Evolutionary conservation across 2,113 vertebrate species (phyloP).

Genomic region (Myodes glareolus): DNA sequence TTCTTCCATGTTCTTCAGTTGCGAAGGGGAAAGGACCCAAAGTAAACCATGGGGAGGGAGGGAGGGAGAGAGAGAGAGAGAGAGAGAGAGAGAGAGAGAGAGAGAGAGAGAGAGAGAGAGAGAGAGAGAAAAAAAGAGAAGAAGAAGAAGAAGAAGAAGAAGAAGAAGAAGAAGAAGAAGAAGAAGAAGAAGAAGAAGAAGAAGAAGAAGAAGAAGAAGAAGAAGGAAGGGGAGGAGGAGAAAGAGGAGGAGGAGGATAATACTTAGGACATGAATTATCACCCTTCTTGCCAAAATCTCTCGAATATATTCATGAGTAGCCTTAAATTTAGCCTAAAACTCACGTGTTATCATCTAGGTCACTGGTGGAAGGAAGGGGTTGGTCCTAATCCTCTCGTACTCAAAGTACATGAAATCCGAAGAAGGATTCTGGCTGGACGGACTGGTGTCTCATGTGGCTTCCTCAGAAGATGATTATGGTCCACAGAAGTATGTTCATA

Average conservation of each 20-base stretch:
- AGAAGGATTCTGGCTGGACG: background rate
- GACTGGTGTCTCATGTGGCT: background rate
- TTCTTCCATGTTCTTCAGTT: background rate
- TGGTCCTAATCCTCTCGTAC: background rate
- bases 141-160: no score
- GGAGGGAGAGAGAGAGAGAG: background rate
- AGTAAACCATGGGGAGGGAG: slow-evolving; percentile 22
- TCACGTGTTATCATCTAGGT: background rate
- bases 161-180: rapidly evolving
- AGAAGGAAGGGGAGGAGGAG: rapidly evolving
- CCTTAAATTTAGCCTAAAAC: background rate
- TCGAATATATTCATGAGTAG: background rate
- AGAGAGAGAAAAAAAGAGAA: rapidly evolving
- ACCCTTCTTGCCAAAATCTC: background rate
- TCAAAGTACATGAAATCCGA: background rate
- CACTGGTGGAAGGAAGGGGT: background rate
- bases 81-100: background rate
- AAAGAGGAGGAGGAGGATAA: background rate
- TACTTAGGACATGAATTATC: background rate
- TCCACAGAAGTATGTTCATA: background rate
- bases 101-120: rapidly evolving
- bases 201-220: no score
- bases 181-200: no score
- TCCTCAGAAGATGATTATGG: background rate
- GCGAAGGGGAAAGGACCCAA: background rate